phyloP scores from a whole-genome alignment of 2,888 invertebrate species.

The Tortricodes alternella region DNA sequence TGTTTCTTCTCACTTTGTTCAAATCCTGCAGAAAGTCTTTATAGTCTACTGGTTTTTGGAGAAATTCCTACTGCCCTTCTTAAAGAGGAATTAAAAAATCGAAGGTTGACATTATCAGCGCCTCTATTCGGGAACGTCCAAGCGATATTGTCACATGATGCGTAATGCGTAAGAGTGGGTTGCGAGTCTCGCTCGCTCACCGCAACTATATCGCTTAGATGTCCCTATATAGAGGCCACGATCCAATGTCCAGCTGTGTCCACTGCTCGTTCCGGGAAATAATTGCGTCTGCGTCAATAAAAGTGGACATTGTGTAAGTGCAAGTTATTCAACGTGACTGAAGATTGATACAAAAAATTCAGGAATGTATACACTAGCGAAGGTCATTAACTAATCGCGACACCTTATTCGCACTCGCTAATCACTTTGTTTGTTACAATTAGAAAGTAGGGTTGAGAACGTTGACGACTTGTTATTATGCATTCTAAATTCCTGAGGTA shows the following conservation, averaged over 20 bases:
- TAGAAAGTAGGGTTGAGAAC: not conserved
- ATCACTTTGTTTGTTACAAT: not conserved
- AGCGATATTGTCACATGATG: too few species aligned
- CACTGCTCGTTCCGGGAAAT: slow-evolving; percentile 39
- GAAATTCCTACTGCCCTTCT: slow-evolving; percentile 17
- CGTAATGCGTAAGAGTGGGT: too few species aligned
- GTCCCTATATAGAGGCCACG: slow-evolving; percentile 36
- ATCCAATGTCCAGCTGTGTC: slow-evolving; percentile 30
- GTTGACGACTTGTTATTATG: not conserved
- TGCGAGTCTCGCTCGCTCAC: too few species aligned
- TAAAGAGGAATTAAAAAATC: slow-evolving; percentile 32
- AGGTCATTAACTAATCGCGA: slow-evolving; percentile 11
- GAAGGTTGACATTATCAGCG: slow-evolving; percentile 31
- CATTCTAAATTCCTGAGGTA: not conserved
- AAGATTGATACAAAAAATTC: not conserved
- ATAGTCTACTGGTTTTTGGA: slow-evolving; percentile 30
- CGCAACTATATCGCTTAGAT: slow-evolving; percentile 33
- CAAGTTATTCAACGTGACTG: not conserved
- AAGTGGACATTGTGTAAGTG: slow-evolving; percentile 24
- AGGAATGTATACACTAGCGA: not conserved
- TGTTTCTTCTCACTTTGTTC: slow-evolving; percentile 8
- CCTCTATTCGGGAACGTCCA: too few species aligned
- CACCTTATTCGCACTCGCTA: not conserved
- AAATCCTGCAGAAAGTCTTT: slow-evolving; percentile 32
- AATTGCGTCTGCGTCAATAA: slow-evolving; percentile 61